A percentile compares a stretch with the other conserved stretches of the same genome.
These are phyloP conservation scores for Xenops minutus DNA, from an alignment of 2,797 vertebrate genomes.

Conservation along the genomic window DNA sequence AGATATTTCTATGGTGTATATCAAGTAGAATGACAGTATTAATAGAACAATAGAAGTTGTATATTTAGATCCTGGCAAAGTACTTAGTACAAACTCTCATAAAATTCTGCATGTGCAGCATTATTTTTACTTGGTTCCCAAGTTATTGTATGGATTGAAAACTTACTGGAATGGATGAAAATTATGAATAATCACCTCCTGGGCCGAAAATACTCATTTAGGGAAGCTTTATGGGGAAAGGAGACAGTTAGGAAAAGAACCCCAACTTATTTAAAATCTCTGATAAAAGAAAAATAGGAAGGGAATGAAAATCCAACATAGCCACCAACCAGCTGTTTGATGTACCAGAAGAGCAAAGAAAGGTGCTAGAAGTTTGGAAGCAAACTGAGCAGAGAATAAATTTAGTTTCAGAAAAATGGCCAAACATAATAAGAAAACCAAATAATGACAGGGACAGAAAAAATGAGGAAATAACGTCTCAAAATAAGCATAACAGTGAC, in stretches of 20 bases:
- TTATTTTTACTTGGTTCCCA: slow-evolving; percentile 29
- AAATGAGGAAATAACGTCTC: background rate
- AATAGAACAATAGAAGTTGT: slow-evolving; percentile 48
- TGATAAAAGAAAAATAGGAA: background rate
- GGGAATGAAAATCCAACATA: background rate
- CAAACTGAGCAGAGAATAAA: background rate
- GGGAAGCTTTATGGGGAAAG: background rate
- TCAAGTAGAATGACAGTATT: slow-evolving; percentile 27
- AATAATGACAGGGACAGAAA: background rate
- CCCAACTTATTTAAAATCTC: background rate
- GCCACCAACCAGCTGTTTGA: slow-evolving; percentile 6
- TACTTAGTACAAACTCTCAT: background rate
- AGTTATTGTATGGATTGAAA: background rate
- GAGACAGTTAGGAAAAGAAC: background rate
- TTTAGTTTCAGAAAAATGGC: background rate
- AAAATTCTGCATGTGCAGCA: slow-evolving; percentile 12
- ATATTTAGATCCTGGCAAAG: slow-evolving; percentile 63
- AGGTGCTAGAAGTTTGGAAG: slow-evolving; percentile 24
- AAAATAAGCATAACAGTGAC: background rate
- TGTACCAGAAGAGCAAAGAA: slow-evolving; percentile 23
- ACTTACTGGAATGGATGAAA: background rate
- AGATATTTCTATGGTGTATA: background rate
- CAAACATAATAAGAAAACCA: slow-evolving; percentile 11
- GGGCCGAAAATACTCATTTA: background rate
- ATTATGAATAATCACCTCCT: background rate